Conservation (phyloP, 1,140 invertebrate species). For the Scylla paramamosain region DNA sequence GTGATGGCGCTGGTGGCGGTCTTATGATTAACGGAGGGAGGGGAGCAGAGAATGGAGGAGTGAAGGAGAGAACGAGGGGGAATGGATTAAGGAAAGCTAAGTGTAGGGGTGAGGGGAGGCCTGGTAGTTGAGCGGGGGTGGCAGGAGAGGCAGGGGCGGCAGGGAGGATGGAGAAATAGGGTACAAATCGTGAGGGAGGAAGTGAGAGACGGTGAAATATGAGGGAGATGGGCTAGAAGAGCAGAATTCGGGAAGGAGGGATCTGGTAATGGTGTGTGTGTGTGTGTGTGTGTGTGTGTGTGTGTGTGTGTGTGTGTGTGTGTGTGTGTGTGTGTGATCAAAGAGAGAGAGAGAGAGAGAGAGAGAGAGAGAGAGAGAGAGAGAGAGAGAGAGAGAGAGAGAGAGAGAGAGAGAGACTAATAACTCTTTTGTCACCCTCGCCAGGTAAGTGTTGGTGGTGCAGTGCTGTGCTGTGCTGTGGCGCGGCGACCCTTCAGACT, state of each 20-base stretch:
- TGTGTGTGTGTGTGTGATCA: no score
- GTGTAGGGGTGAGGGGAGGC: neutral
- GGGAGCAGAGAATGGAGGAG: neutral
- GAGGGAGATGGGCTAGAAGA: neutral
- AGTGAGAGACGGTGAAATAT: conserved; percentile 1
- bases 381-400: no score
- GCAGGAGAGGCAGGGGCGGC: neutral
- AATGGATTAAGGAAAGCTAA: neutral
- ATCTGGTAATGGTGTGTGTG: neutral
- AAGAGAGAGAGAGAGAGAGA: no score
- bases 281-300: no score
- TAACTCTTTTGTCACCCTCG: neutral
- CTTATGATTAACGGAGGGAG: neutral
- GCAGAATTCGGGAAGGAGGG: neutral
- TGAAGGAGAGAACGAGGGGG: neutral
- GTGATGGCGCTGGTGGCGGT: neutral
- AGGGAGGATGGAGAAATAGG: neutral
- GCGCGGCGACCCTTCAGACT: neutral
- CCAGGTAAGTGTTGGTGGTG: neutral
- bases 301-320: no score
- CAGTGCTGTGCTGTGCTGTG: neutral
- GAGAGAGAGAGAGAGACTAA: neutral
- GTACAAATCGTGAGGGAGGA: neutral
- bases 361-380: no score
- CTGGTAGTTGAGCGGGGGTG: neutral